Base-by-base conservation (phyloP, 1,140 invertebrate species). In the Philopotamus ludificatus region DNA sequence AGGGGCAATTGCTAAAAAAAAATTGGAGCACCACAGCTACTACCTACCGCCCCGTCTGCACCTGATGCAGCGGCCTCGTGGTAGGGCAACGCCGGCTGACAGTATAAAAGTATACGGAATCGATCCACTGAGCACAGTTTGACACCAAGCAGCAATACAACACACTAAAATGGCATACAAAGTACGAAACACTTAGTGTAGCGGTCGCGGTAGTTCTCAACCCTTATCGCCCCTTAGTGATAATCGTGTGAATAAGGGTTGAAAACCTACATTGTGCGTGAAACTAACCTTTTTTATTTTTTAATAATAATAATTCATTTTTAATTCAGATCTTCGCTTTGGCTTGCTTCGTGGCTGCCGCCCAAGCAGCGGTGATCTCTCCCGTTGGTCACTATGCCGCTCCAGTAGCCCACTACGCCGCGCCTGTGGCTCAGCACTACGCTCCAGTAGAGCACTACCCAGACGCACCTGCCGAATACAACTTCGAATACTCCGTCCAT, bases 401-500 rank as follows among this genome's bases (percentile, higher is more conserved):
- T 28, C 58, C 58, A 25, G 22, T 67, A 8, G 68, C 65, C n/a
- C 58, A 67, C 66, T 70, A 73, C 22, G 59, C 69, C 16, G 25
- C 69, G 25, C 66, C 58, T 18, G 61, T 58, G 22, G 72, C 74
- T 3, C 71, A 73, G 63, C 71, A 71, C 66, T 62, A 70, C 23
- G 73, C 59, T 12, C 66, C 55, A 42, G 47, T 57, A 18, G 63
- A 45, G 18, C 67, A 68, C 16, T 45, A 65, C 39, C 22, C 42
- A 12, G 69, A 80, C 72, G 74, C 76, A 25, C 76, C 78, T 65
- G 76, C 77, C 25, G 74, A 82, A 53, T 81, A 84, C 74, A 79
- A 77, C 44, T 81, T 80, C 70, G 77, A 78, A 34, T 84, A 84
- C 68, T 76, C 79, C 15, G 82, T 85, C 4, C 79, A 79, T 65